Evolutionary conservation across 2,113 vertebrate species (phyloP).

Genomic region (Daboia siamensis): DNA sequence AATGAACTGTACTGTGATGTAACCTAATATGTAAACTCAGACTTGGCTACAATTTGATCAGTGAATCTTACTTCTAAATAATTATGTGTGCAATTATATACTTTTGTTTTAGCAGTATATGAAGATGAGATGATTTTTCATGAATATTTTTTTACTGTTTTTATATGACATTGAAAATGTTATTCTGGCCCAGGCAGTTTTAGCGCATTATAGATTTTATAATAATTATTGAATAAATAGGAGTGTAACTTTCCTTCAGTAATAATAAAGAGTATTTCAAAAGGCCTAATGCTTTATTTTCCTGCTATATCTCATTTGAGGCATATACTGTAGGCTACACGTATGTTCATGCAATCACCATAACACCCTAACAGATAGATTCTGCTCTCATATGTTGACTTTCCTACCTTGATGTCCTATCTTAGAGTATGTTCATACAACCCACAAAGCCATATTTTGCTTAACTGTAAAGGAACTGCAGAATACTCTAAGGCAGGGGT

Average conservation of each 20-base stretch:
- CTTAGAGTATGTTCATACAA: background rate
- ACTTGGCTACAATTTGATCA: background rate
- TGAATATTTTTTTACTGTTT: background rate
- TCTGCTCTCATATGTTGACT: background rate
- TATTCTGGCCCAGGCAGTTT: background rate
- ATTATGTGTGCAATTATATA: background rate
- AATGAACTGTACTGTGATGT: background rate
- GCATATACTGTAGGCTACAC: background rate
- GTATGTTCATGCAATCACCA: background rate
- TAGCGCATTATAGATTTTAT: background rate
- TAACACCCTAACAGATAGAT: background rate
- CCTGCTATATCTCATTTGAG: background rate
- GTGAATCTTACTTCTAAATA: background rate
- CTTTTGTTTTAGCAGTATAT: background rate
- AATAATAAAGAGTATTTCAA: constrained; percentile 4
- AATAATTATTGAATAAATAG: background rate
- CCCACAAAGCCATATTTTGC: background rate
- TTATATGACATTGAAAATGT: background rate
- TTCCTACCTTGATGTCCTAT: background rate
- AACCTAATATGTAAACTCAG: background rate
- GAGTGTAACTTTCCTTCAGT: background rate
- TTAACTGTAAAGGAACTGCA: background rate
- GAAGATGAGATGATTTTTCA: background rate
- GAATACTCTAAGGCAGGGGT: too few species aligned
- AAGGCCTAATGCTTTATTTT: background rate